Evolutionary conservation across 2,797 vertebrate genomes (phyloP).

Genomic region (Cephalopachus bancanus): DNA sequence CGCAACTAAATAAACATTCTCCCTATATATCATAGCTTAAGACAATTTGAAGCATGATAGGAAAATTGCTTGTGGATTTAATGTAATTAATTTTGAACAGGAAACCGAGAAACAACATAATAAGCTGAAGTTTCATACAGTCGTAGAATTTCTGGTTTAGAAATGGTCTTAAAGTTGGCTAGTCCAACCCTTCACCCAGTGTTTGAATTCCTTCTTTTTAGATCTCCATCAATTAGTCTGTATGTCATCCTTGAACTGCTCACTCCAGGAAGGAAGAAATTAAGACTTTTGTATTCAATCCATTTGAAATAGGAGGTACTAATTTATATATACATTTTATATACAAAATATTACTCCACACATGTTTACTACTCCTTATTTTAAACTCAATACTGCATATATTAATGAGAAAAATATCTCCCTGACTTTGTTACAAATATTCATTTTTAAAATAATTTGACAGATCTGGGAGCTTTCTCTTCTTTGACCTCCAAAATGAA

Average conservation of each 20-base stretch:
- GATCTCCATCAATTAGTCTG: background rate
- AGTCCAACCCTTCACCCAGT: background rate
- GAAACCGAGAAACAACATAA: background rate
- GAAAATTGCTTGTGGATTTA: conserved; percentile 51
- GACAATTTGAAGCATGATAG: conserved; percentile 34
- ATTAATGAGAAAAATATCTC: background rate
- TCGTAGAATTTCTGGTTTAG: conserved; percentile 33
- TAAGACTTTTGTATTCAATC: conserved; percentile 14
- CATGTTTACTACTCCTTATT: conserved; percentile 8
- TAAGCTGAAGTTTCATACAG: conserved; percentile 34
- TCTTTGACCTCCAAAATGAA: conserved; percentile 52
- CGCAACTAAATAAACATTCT: conserved; percentile 40
- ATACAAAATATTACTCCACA: conserved; percentile 6
- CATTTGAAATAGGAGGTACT: conserved; percentile 10
- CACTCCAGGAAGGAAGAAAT: background rate
- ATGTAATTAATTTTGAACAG: conserved; percentile 56
- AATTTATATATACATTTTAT: conserved; percentile 2
- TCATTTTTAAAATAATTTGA: conserved; percentile 33
- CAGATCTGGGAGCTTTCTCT: background rate
- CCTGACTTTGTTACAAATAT: background rate
- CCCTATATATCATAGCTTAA: background rate
- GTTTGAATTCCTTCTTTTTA: background rate
- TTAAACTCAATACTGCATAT: conserved; percentile 7
- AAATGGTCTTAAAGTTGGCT: conserved; percentile 31
- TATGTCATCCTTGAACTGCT: conserved; percentile 14